phyloP scores from a whole-genome alignment of 2,113 vertebrate species.

The Morone chrysops region DNA sequence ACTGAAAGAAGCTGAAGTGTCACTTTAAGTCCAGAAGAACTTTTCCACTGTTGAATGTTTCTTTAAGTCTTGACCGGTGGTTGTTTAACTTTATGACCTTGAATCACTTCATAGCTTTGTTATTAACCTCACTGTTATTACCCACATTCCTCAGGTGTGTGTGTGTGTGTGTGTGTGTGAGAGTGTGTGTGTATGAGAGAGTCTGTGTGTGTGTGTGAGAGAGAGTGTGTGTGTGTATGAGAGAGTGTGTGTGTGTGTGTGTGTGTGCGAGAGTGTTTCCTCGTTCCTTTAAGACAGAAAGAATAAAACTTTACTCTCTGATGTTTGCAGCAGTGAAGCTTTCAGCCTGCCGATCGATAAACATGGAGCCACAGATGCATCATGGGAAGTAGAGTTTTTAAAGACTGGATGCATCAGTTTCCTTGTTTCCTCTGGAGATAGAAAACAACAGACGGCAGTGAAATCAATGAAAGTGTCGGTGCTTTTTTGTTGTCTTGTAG shows the following conservation, averaged over 20 bases:
- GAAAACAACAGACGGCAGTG: neutral
- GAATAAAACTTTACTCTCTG: neutral
- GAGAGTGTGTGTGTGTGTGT: neutral
- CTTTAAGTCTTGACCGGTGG: slow-evolving; percentile 1
- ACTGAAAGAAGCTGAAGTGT: neutral
- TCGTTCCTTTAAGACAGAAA: neutral
- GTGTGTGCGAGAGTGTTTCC: slow-evolving; percentile 17
- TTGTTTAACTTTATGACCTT: slow-evolving; percentile 44
- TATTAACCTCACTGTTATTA: slow-evolving; percentile 60
- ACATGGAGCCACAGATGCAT: neutral
- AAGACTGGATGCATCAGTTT: neutral
- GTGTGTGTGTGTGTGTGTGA: neutral
- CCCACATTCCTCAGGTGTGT: slow-evolving; percentile 35
- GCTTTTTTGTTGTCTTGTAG: neutral
- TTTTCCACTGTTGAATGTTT: neutral
- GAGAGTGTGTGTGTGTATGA: slow-evolving; percentile 12
- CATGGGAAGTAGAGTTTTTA: neutral
- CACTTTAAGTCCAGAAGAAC: neutral
- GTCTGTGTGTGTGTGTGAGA: neutral
- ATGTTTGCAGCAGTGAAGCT: neutral
- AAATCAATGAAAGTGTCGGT: neutral
- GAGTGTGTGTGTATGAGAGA: too few relatives aligned
- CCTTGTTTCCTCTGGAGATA: neutral
- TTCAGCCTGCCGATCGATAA: neutral
- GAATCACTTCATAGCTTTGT: slow-evolving; percentile 48